Percentiles rank a stretch among this genome's conserved stretches.
Evolutionary conservation across 2,113 vertebrate genomes (phyloP).

Genomic region (Brachyhypopomus occidentalis): DNA sequence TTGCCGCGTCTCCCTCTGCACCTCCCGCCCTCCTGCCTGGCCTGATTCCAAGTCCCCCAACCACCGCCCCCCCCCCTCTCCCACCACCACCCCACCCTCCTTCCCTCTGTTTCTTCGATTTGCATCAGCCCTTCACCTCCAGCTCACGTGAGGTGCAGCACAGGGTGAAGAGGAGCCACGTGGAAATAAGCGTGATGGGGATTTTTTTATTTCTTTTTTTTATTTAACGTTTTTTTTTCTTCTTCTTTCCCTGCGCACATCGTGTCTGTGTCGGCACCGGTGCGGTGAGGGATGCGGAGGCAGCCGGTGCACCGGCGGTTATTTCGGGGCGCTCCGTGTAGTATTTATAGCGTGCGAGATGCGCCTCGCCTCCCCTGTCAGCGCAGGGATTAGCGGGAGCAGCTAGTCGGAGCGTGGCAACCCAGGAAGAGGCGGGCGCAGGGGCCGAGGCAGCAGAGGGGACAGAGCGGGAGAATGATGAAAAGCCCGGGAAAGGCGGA

Average conservation of each 20-base stretch:
- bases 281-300: constrained; percentile 59
- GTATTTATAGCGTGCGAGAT: constrained; percentile 82
- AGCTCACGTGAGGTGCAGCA: not conserved
- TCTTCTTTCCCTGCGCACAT: too few species aligned
- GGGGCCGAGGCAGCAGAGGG: constrained; percentile 34
- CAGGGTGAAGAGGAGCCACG: constrained; percentile 14
- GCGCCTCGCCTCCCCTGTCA: constrained; percentile 75
- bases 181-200: not conserved
- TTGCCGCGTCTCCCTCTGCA: too few species aligned
- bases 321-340: constrained; percentile 77
- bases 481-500: constrained; percentile 37
- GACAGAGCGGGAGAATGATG: constrained; percentile 3
- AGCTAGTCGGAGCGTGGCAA: too few species aligned
- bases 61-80: too few species aligned
- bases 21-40: not conserved
- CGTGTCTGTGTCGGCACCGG: constrained; percentile 59
- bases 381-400: constrained; percentile 73
- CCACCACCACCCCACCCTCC: not conserved
- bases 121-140: constrained; percentile 4
- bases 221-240: constrained; percentile 21
- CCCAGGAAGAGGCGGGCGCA: constrained; percentile 52
- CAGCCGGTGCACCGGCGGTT: constrained; percentile 59
- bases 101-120: constrained; percentile 18
- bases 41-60: constrained; percentile 15
- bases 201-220: too few species aligned